Percentiles rank a stretch among this genome's conserved stretches.
Conservation (phyloP, 2,888 invertebrate genomes). For the Lathronympha strigana region DNA sequence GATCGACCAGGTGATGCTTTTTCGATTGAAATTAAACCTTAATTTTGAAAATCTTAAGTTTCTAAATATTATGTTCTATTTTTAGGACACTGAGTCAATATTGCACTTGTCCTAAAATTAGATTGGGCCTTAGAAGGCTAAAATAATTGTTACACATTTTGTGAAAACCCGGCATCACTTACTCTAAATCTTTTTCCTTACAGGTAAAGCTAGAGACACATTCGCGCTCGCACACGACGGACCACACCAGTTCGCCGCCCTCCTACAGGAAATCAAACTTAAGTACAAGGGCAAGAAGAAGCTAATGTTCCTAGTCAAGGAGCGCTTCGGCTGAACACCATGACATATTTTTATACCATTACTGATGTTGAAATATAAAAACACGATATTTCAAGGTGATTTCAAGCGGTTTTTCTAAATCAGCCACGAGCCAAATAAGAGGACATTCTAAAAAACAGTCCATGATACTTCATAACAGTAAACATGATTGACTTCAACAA, state of each 20-base stretch:
- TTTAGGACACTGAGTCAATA: too few relatives aligned
- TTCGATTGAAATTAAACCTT: too few relatives aligned
- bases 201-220: conserved; percentile 93
- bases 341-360: conserved; percentile 2
- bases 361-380: not conserved
- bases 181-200: not conserved
- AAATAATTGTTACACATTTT: not conserved
- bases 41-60: too few relatives aligned
- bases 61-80: too few relatives aligned
- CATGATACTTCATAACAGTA: too few relatives aligned
- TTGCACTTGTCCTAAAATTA: too few relatives aligned
- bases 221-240: conserved; percentile 93
- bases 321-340: conserved; percentile 88
- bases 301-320: conserved; percentile 93
- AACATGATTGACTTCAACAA: too few relatives aligned
- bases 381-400: not conserved
- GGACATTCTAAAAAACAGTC: too few relatives aligned
- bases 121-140: too few relatives aligned
- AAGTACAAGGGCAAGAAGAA: conserved; percentile 96
- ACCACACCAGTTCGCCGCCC: conserved; percentile 91
- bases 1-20: too few relatives aligned
- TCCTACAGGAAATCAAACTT: conserved; percentile 94
- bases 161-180: not conserved
- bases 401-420: not conserved
- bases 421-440: too few relatives aligned